phyloP scores from a whole-genome alignment of 2,888 invertebrate species.

The Incurvaria masculella region DNA sequence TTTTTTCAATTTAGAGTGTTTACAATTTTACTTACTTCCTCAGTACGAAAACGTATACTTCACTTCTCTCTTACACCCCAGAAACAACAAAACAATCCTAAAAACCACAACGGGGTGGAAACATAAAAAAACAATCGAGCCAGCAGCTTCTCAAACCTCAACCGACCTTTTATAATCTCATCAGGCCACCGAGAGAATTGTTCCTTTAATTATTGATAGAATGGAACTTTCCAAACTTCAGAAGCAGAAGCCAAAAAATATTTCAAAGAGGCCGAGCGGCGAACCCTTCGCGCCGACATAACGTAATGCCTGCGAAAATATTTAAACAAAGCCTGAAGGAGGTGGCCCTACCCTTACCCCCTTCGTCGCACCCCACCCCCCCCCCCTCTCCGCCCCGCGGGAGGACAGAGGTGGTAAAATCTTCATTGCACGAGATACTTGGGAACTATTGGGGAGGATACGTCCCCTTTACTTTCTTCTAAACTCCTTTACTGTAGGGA shows the following conservation, averaged over 20 bases:
- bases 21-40: too few species aligned
- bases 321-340: slow-evolving; percentile 57
- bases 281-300: slow-evolving; percentile 39
- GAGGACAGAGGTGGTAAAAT: background rate
- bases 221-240: slow-evolving; percentile 58
- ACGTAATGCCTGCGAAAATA: slow-evolving; percentile 53
- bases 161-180: slow-evolving; percentile 46
- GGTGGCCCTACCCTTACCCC: background rate
- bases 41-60: too few species aligned
- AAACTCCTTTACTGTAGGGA: too few species aligned
- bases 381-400: slow-evolving; percentile 13
- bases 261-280: slow-evolving; percentile 42
- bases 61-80: too few species aligned
- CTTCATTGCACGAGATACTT: background rate
- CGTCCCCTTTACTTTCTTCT: too few species aligned
- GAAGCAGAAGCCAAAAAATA: slow-evolving; percentile 54
- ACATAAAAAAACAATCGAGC: background rate
- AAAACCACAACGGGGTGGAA: background rate
- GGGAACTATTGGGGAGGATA: background rate
- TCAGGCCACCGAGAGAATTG: slow-evolving; percentile 40
- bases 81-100: too few species aligned
- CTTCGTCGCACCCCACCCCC: slow-evolving; percentile 27
- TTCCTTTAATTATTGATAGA: slow-evolving; percentile 57
- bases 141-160: slow-evolving; percentile 23
- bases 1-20: too few species aligned